phyloP scores from a whole-genome alignment of 2,797 vertebrate genomes.

The Steatocranus sp. region DNA sequence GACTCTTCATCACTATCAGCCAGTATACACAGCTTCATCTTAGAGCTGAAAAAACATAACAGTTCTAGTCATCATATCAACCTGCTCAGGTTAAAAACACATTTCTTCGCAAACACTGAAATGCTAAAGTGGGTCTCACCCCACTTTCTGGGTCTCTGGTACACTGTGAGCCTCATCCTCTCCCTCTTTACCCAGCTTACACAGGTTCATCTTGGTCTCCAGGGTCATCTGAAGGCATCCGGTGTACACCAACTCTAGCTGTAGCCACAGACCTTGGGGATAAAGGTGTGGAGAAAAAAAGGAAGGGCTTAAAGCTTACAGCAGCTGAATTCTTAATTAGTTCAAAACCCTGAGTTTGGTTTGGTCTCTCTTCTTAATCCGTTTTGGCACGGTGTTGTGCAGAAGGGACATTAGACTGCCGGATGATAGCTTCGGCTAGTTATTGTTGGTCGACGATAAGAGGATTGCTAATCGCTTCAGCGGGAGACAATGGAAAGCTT shows the following conservation, averaged over 20 bases:
- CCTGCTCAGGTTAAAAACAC: background rate
- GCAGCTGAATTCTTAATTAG: background rate
- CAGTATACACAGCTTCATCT: slow-evolving; percentile 72
- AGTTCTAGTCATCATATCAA: background rate
- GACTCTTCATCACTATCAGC: slow-evolving; percentile 88
- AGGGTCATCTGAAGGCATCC: slow-evolving; percentile 86
- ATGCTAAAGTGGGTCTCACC: slow-evolving; percentile 59
- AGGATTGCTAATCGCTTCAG: slow-evolving; percentile 47
- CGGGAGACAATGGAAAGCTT: slow-evolving; percentile 33
- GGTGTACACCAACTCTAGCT: slow-evolving; percentile 83
- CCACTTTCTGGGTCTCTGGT: slow-evolving; percentile 59
- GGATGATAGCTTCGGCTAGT: background rate
- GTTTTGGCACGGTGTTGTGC: background rate
- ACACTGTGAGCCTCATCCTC: slow-evolving; percentile 60
- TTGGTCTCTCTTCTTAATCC: background rate
- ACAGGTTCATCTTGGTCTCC: slow-evolving; percentile 88
- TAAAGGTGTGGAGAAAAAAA: background rate
- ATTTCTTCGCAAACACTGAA: background rate
- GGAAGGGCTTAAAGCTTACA: background rate
- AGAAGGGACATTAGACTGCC: background rate
- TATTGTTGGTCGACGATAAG: slow-evolving; percentile 31
- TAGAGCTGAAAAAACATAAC: slow-evolving; percentile 59
- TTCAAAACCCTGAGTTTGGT: background rate
- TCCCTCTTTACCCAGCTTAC: slow-evolving; percentile 82
- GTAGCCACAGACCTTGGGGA: slow-evolving; percentile 83